Base-by-base conservation (phyloP, 2,888 invertebrate species). In the Thyatira batis region DNA sequence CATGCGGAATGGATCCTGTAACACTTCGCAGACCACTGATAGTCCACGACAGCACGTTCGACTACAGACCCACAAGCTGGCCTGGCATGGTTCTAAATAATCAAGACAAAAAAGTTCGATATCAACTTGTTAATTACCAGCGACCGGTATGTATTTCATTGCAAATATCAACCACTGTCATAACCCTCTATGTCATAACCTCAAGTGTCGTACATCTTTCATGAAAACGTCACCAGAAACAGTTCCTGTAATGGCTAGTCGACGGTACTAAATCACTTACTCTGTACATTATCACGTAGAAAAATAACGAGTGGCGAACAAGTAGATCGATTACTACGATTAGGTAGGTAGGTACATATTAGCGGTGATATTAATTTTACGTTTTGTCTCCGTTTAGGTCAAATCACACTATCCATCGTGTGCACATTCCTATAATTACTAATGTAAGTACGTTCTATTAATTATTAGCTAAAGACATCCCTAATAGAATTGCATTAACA, bases 1-100 rank as follows among this genome's bases (percentile, higher is more conserved):
- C 88, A 0, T 87, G 87, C 57, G 89, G 90, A 11, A 85, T 88
- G 73, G 90, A 91, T 51, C 82, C 85, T 0, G 85, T 88, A 33
- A 89, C 91, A 0, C 65, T 89, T 3, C 82, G 89, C 1, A 76
- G 90, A 20, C 90, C 90, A 0, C 77, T 91, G 23, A 89, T 91
- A n/a, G 89, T 90, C 4, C 76, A 84, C 49, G 90, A 91, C 63
- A 90, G 91, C 59, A 90, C 90, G 2, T 90, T 91, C 55, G 91
- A 91, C 71, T 89, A 85, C 65, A 78, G 91, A 9, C 90, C 90
- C 3, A 91, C 91, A 1, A 87, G 86, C 63, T 86, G 83, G 84
- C 90, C 91, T 0, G 89, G 89, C 0, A 87, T 89, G 89, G 53
- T 89, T 11, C 76, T 89, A 17, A 89, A 90, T 63, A 87, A 84